Conservation (phyloP, 2,797 vertebrate genomes). For the Chromis chromis region DNA sequence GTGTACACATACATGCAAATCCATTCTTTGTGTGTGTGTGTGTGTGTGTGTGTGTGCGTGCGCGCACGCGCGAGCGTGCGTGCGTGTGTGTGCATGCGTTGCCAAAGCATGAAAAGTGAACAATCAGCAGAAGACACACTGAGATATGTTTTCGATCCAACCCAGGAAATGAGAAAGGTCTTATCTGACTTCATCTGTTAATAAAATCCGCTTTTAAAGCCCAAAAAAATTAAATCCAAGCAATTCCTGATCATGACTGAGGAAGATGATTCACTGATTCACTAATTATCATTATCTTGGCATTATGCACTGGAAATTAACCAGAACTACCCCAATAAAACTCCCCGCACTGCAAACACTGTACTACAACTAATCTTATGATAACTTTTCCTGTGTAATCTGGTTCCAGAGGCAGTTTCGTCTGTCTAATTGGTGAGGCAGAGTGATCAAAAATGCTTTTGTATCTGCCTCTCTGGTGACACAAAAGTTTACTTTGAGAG, state of each 20-base stretch:
- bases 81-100: constrained; percentile 12
- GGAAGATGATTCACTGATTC: constrained; percentile 45
- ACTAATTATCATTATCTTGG: constrained; percentile 53
- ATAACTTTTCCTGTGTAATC: constrained; percentile 27
- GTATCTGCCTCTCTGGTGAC: constrained; percentile 2
- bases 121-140: constrained; percentile 33
- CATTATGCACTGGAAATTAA: constrained; percentile 32
- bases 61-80: constrained; percentile 9
- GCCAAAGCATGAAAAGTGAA: constrained; percentile 28
- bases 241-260: constrained; percentile 46
- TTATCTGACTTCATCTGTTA: constrained; percentile 46
- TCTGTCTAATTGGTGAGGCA: background rate
- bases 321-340: constrained; percentile 36
- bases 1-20: constrained; percentile 23
- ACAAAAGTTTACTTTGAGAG: constrained; percentile 9
- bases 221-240: constrained; percentile 55
- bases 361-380: constrained; percentile 11
- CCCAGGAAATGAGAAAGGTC: constrained; percentile 51
- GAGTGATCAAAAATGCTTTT: constrained; percentile 10
- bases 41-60: background rate
- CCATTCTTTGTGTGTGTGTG: constrained; percentile 8
- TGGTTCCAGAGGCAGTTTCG: constrained; percentile 21
- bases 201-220: constrained; percentile 49
- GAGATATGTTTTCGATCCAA: constrained; percentile 58
- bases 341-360: background rate